phyloP scores from a whole-genome alignment of 1,140 invertebrate genomes.

The Rhynchophorus ferrugineus region DNA sequence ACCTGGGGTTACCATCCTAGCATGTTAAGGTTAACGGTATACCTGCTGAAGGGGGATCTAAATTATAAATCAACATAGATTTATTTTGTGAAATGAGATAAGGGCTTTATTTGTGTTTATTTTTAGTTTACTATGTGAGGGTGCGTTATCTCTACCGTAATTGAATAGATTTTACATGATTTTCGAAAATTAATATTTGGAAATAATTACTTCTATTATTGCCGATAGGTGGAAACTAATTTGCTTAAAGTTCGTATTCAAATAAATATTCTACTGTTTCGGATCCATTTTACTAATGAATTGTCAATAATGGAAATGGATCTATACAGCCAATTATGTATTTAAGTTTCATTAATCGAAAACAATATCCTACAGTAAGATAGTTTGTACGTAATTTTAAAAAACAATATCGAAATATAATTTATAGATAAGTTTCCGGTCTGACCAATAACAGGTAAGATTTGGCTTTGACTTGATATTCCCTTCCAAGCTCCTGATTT shows the following conservation, averaged over 20 bases:
- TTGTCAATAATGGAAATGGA: not conserved
- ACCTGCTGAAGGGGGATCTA: constrained; percentile 1
- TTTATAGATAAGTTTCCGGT: too few relatives aligned
- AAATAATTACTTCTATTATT: not conserved
- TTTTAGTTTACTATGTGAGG: not conserved
- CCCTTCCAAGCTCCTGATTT: too few relatives aligned
- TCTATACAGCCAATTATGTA: too few relatives aligned
- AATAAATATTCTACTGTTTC: not conserved
- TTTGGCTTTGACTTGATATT: too few relatives aligned
- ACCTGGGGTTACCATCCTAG: constrained; percentile 11
- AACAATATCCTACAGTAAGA: too few relatives aligned
- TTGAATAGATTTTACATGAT: constrained; percentile 1
- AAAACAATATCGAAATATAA: too few relatives aligned
- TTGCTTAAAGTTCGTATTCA: not conserved
- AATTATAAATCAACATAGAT: constrained; percentile 15
- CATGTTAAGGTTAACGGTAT: constrained; percentile 21
- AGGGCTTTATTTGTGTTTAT: constrained; percentile 6
- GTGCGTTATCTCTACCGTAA: not conserved
- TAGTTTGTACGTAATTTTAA: too few relatives aligned
- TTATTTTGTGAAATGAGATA: constrained; percentile 8
- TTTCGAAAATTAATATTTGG: constrained; percentile 3
- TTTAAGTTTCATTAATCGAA: too few relatives aligned
- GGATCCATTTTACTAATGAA: too few relatives aligned
- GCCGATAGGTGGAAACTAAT: not conserved
- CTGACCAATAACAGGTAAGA: too few relatives aligned